Percentiles rank a stretch among this genome's conserved stretches.
These are phyloP conservation scores for Prosopocoilus inquinatus DNA, from an alignment of 2,888 invertebrate species.

Conservation along the genomic window DNA sequence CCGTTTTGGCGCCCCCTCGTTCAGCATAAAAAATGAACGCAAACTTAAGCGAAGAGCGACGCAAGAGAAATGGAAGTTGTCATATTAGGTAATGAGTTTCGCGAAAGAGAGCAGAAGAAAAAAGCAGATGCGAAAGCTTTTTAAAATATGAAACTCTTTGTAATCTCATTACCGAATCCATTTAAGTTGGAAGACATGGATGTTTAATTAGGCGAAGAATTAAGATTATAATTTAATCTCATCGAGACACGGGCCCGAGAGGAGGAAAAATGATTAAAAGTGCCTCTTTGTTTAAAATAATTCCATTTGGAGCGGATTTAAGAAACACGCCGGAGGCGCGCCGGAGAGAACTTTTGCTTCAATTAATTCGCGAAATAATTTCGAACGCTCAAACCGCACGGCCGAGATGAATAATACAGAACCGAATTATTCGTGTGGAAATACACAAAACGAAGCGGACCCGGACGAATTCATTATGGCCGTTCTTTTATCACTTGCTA, in stretches of 20 bases:
- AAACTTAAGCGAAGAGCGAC: too few relatives aligned
- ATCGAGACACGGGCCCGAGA: constrained; percentile 24
- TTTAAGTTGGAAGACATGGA: constrained; percentile 40
- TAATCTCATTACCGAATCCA: constrained; percentile 40
- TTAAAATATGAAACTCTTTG: constrained; percentile 33
- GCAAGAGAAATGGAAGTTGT: constrained; percentile 33
- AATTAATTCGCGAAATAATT: constrained; percentile 7
- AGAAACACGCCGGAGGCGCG: constrained; percentile 4
- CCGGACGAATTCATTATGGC: too few relatives aligned
- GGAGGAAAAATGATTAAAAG: constrained; percentile 29
- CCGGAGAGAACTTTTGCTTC: constrained; percentile 2
- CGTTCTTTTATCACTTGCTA: too few relatives aligned
- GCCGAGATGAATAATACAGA: constrained; percentile 2
- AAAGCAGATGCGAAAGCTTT: constrained; percentile 23
- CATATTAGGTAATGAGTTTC: constrained; percentile 36
- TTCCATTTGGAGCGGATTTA: constrained; percentile 23
- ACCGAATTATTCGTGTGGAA: neutral
- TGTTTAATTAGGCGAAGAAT: constrained; percentile 42
- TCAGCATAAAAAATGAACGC: too few relatives aligned
- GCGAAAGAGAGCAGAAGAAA: constrained; percentile 15
- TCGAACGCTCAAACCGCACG: neutral
- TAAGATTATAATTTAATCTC: constrained; percentile 39
- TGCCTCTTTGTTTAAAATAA: constrained; percentile 29
- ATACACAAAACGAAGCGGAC: neutral
- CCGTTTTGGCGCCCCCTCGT: too few relatives aligned